Evolutionary conservation across 2,888 invertebrate species (phyloP).

Genomic region (Mesopsocus fuscifrons): DNA sequence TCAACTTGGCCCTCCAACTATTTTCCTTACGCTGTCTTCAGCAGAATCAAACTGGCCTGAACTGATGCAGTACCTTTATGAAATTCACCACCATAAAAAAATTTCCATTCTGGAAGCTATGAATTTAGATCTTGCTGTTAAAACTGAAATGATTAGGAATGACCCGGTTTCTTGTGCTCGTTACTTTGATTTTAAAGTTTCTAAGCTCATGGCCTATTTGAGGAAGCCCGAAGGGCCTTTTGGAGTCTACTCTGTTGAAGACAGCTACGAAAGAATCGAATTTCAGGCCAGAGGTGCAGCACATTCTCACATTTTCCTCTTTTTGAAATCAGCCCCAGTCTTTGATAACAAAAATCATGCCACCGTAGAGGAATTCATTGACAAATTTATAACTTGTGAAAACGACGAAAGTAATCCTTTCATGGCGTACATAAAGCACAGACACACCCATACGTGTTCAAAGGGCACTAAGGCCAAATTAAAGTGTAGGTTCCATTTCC

Average conservation of each 20-base stretch:
- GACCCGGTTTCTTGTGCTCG: slow-evolving; percentile 12
- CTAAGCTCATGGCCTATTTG: slow-evolving; percentile 11
- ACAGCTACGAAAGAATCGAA: slow-evolving; percentile 12
- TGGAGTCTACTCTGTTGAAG: slow-evolving; percentile 8
- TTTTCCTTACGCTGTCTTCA: too few species aligned
- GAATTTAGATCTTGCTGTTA: background rate
- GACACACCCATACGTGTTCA: slow-evolving; percentile 16
- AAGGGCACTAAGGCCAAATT: slow-evolving; percentile 15
- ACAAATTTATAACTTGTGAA: slow-evolving; percentile 16
- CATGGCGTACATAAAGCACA: slow-evolving; percentile 15
- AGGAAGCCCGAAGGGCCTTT: slow-evolving; percentile 3
- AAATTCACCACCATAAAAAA: too few species aligned
- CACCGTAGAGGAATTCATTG: slow-evolving; percentile 13
- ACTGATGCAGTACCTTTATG: too few species aligned
- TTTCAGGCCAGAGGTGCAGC: slow-evolving; percentile 15
- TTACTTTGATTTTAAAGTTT: slow-evolving; percentile 2
- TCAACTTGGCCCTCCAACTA: too few species aligned
- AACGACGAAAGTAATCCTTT: slow-evolving; percentile 16
- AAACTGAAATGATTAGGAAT: slow-evolving; percentile 11
- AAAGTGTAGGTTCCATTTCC: slow-evolving; percentile 15
- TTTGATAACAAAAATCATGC: too few species aligned
- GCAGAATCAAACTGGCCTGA: too few species aligned
- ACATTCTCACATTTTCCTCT: slow-evolving; percentile 11
- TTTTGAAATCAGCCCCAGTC: too few species aligned
- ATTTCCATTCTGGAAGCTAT: background rate